Conservation (phyloP, 2,888 invertebrate genomes). For the Brenthis hecate region DNA sequence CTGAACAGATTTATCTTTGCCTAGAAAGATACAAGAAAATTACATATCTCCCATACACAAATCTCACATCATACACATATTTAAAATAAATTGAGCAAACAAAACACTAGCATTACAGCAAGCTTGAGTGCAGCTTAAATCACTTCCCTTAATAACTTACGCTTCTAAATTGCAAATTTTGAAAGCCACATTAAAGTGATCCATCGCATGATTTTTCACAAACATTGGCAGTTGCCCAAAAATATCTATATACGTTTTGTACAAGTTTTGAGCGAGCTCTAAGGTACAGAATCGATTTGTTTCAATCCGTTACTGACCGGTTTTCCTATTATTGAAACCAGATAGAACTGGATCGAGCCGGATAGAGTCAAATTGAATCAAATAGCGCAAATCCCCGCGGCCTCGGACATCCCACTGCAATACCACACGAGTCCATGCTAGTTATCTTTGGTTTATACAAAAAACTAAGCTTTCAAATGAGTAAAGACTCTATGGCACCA, state of each 20-base stretch:
- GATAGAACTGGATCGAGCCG: slow-evolving; percentile 18
- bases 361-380: slow-evolving; percentile 42
- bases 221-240: slow-evolving; percentile 35
- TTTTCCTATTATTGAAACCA: slow-evolving; percentile 41
- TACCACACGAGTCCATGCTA: slow-evolving; percentile 37
- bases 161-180: slow-evolving; percentile 29
- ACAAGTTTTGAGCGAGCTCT: slow-evolving; percentile 28
- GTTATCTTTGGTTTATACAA: slow-evolving; percentile 22
- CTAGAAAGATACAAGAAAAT: too few relatives aligned
- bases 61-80: too few relatives aligned
- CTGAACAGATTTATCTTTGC: too few relatives aligned
- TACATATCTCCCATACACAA: too few relatives aligned
- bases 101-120: not conserved
- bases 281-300: slow-evolving; percentile 41
- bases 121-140: slow-evolving; percentile 10
- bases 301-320: slow-evolving; percentile 40
- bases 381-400: slow-evolving; percentile 41
- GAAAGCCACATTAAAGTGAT: slow-evolving; percentile 37
- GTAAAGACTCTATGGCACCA: too few relatives aligned
- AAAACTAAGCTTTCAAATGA: not conserved
- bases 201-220: slow-evolving; percentile 37
- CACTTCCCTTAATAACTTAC: slow-evolving; percentile 29
- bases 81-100: slow-evolving; percentile 1
- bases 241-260: slow-evolving; percentile 34
- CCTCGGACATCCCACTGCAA: slow-evolving; percentile 31